Evolutionary conservation across 2,113 vertebrate genomes (phyloP).

Genomic region (Chaetodon trifascialis): DNA sequence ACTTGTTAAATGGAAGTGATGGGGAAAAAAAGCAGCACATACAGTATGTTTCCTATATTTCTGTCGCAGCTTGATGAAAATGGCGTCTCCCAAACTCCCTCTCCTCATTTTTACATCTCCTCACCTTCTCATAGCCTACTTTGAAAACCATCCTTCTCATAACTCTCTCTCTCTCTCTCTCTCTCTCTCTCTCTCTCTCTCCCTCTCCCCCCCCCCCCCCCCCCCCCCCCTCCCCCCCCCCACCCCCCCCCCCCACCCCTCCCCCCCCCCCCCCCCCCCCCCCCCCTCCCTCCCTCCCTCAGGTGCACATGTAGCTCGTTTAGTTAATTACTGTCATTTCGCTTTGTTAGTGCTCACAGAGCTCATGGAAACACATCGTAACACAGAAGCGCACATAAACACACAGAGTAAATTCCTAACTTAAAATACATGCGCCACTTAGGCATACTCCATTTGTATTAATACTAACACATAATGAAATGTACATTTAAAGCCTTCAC

Average conservation of each 20-base stretch:
- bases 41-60: background rate
- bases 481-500: background rate
- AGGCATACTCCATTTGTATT: background rate
- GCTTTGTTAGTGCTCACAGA: conserved; percentile 64
- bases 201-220: too few species aligned
- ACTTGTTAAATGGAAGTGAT: background rate
- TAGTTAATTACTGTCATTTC: conserved; percentile 79
- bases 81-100: background rate
- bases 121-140: background rate
- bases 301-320: conserved; percentile 74
- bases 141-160: conserved; percentile 15
- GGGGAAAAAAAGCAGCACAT: background rate
- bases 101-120: background rate
- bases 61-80: background rate
- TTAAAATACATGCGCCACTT: conserved; percentile 17
- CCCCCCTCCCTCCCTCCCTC: conserved; percentile 46
- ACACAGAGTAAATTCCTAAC: background rate
- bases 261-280: too few species aligned
- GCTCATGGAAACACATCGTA: conserved; percentile 22
- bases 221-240: too few species aligned
- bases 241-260: too few species aligned
- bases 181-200: background rate
- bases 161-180: background rate
- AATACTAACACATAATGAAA: background rate
- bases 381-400: background rate